Conservation (phyloP, 2,797 vertebrate genomes). For the Oreortyx pictus region DNA sequence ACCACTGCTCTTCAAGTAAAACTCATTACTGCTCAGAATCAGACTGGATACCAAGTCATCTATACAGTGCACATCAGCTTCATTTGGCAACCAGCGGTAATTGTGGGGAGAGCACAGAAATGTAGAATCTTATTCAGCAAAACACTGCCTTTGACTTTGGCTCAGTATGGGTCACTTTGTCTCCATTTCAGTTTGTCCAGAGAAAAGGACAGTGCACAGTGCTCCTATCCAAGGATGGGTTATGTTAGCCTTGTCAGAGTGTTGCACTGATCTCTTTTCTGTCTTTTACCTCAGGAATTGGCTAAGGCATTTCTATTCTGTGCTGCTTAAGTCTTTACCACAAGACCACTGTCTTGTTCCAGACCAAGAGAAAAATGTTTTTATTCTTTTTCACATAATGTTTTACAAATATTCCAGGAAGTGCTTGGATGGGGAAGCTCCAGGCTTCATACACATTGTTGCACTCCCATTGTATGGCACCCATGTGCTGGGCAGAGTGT, state of each 20-base stretch:
- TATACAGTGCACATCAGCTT: neutral
- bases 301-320: neutral
- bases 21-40: neutral
- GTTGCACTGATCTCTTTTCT: neutral
- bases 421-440: neutral
- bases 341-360: neutral
- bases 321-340: neutral
- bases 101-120: neutral
- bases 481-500: neutral
- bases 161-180: neutral
- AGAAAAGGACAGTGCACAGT: neutral
- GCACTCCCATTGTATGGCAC: neutral
- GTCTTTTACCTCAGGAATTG: accelerated
- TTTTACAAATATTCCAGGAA: neutral
- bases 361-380: neutral
- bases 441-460: neutral
- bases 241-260: neutral
- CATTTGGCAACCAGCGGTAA: neutral
- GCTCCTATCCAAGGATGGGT: neutral
- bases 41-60: neutral
- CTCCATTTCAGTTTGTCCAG: neutral
- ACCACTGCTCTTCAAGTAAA: neutral
- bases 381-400: neutral
- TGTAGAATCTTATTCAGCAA: neutral
- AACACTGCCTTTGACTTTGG: neutral